A percentile compares a stretch with the other conserved stretches of the same genome.
Conservation (phyloP, 2,888 invertebrate genomes). For the Hemaris fuciformis region DNA sequence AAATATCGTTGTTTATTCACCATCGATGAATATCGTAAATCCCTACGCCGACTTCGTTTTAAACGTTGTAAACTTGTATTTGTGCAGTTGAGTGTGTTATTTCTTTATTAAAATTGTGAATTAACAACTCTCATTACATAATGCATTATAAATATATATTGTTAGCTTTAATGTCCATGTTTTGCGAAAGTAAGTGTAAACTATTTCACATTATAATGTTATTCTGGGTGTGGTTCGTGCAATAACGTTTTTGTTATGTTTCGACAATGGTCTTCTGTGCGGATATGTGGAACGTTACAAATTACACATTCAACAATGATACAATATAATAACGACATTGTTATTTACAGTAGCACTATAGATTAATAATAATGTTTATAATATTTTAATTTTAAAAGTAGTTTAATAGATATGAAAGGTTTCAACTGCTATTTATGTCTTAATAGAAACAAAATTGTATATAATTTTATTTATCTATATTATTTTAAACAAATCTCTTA, state of each 20-base stretch:
- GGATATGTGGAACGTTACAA: background rate
- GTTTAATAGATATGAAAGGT: no score
- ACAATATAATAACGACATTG: background rate
- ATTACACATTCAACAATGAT: background rate
- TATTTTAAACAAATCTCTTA: no score
- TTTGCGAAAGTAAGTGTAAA: constrained; percentile 39
- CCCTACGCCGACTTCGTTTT: background rate
- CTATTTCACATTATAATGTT: background rate
- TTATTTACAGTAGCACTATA: background rate
- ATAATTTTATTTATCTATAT: no score
- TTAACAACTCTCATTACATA: constrained; percentile 1
- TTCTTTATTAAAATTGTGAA: background rate
- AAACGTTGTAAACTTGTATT: background rate
- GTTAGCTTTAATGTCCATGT: constrained; percentile 26
- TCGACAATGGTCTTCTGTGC: constrained; percentile 23
- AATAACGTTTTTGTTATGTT: constrained; percentile 18
- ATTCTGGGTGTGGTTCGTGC: constrained; percentile 41
- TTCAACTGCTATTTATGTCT: no score
- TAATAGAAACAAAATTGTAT: no score
- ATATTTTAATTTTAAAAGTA: no score
- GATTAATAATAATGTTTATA: no score
- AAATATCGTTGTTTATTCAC: no score
- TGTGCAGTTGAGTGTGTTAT: background rate
- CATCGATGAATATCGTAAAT: no score
- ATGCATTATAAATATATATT: constrained; percentile 34